These are phyloP conservation scores for Platyura marginata DNA, from an alignment of 1,140 invertebrate genomes.

Conservation along the genomic window DNA sequence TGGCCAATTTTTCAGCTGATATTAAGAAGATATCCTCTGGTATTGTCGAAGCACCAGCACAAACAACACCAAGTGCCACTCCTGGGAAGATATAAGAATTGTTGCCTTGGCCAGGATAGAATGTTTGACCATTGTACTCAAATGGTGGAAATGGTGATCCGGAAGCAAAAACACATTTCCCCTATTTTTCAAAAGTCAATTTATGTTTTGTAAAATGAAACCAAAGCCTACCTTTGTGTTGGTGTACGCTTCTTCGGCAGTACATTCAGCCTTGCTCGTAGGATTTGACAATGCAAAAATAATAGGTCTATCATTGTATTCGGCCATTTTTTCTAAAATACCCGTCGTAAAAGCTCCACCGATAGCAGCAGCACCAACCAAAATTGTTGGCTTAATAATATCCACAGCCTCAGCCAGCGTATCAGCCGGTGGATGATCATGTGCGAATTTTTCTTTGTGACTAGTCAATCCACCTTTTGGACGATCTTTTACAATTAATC, in stretches of 20 bases:
- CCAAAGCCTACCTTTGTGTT: conserved; percentile 48
- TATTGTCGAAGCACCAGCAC: conserved; percentile 64
- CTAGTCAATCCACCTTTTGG: conserved; percentile 52
- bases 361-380: conserved; percentile 74
- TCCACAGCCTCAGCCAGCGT: conserved; percentile 60
- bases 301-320: conserved; percentile 55
- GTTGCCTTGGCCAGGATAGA: conserved; percentile 83
- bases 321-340: conserved; percentile 67
- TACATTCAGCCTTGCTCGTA: conserved; percentile 91
- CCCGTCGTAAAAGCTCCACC: conserved; percentile 69
- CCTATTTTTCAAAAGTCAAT: neutral
- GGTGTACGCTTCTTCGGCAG: conserved; percentile 82
- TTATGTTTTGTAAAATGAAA: conserved; percentile 1
- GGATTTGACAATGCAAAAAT: conserved; percentile 96
- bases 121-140: conserved; percentile 53
- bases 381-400: conserved; percentile 56
- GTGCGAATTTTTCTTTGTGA: conserved; percentile 61
- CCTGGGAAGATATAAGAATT: conserved; percentile 96
- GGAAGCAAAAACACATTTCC: conserved; percentile 65
- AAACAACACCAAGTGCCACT: conserved; percentile 70
- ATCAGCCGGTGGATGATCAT: conserved; percentile 45
- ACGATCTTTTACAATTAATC: conserved; percentile 56
- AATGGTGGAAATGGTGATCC: conserved; percentile 84
- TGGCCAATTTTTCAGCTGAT: conserved; percentile 65
- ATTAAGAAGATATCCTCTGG: conserved; percentile 77